Evolutionary conservation across 92 coral and sea anemone species (phyloP), one percentile per base, ranked within the genome.

Genomic region (Bergia puertoricense): DNA sequence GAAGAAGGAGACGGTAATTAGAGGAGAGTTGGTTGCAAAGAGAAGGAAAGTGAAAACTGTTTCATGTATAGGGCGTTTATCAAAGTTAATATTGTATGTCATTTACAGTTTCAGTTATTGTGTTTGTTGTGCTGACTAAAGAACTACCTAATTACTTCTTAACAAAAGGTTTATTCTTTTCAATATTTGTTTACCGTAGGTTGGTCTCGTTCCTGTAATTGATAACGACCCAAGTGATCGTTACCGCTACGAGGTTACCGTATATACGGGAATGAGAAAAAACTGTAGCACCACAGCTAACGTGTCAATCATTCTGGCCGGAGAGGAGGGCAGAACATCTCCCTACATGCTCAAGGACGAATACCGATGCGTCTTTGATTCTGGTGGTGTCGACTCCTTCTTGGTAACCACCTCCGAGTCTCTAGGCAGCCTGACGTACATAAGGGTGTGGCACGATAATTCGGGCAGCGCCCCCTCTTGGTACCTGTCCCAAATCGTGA

Each of bases 371-470:
- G 91, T 91, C 79, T 92, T 94, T 65, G 91, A 93, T 79, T 88
- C 97, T 41, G 96, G 96, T 6, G 91, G 97, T 14, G 93, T 94
- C 5, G 98, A 97, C 79, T 95, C 99, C 4, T 97, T 94, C 79
- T 90, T 97, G 48, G 92, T 95, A 44, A 97, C 99, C 0, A 92
- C 96, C 0, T 87, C 98, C 13, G 90, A 91, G 20, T 89, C 95
- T 78, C 95, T 97, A 0, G 99, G 99, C 8, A 79, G 95, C 77
- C 93, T 97, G 81, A 92, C 90, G 14, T 97, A 91, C 74, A 88
- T 97, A 73, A 94, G 99, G 69, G 85, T 97, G 30, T 97, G 99
- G 99, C 99, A 97, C 79, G 99, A 97, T 80, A 95, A 95, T 77
- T 72, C 96, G 5, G 99, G 99, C 1, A 81, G 85, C 39, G 90